Evolutionary conservation across 2,888 invertebrate genomes (phyloP).

Genomic region (Dione juno): DNA sequence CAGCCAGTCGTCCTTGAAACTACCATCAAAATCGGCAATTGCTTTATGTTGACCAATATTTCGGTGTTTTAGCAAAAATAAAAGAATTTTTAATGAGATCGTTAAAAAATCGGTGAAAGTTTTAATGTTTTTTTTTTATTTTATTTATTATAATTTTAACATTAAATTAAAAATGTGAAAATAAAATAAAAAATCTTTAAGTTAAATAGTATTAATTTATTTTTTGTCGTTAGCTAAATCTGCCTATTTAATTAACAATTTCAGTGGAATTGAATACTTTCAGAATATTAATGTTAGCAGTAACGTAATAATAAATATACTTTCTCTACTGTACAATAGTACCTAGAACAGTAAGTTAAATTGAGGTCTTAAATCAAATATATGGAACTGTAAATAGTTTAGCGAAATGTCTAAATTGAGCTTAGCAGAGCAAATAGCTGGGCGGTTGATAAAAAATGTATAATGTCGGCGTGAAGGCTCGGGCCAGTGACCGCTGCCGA

Average conservation of each 20-base stretch:
- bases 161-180: no score
- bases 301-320: no score
- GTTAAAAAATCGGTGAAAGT: neutral
- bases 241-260: neutral
- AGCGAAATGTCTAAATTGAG: conserved; percentile 39
- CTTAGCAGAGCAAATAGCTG: conserved; percentile 42
- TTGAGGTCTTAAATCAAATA: conserved; percentile 17
- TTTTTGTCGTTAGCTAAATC: neutral
- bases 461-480: conserved; percentile 61
- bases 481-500: conserved; percentile 80
- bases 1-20: conserved; percentile 78
- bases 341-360: neutral
- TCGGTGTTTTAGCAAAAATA: neutral
- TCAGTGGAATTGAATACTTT: neutral
- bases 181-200: no score
- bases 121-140: neutral
- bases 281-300: conserved; percentile 32
- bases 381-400: conserved; percentile 28
- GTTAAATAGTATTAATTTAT: no score
- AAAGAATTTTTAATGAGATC: no score
- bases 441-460: conserved; percentile 61
- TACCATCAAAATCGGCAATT: conserved; percentile 69
- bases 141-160: neutral
- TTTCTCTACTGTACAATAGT: neutral
- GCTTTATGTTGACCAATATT: conserved; percentile 56